Base-by-base conservation (phyloP, 2,888 invertebrate genomes). In the Gibbula magus region DNA sequence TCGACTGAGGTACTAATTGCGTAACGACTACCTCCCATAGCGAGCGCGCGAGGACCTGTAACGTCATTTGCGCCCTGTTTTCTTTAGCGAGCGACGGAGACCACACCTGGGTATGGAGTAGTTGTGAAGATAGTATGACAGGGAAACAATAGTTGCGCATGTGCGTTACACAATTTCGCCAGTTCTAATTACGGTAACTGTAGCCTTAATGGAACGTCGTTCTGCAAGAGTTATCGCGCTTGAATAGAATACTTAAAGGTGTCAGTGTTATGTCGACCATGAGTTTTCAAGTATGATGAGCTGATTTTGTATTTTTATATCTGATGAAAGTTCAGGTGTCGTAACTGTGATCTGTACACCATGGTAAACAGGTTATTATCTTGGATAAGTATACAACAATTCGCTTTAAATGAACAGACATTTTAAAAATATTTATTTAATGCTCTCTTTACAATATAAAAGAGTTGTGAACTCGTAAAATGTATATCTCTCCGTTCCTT, bases 21-120 rank as follows among this genome's bases (percentile, higher is more conserved):
- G 70, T 70, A 70, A 70, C 35, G 70, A 70, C 70, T 70, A 39
- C 70, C 70, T 70, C 70, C 70, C 70, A 70, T 39, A 35, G 70
- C 32, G 70, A 35, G 20, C 20, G 20, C 18, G 39, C 16, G 32
- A 10, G 35, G 70, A 39, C 70, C 70, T 39, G 29, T 39, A 39
- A 45, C 45, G 45, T 45, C 45, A 45, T 45, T 45, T 45, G 45
- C 10, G 13, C 45, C 70, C 32, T 39, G 70, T 39, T 70, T 20
- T 39, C 32, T 39, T 70, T 39, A 35, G 70, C 70, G 35, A 70
- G 35, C 20, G 70, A 70, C 35, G 20, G 29, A 35, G 29, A 35
- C 70, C 70, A 70, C 70, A 70, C 70, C 70, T 70, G 70, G n/a
- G 39, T 39, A 35, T 70, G 35, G 70, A 70, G 32, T 35, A 70